A percentile compares a stretch with the other conserved stretches of the same genome.
These are phyloP conservation scores for Virgularia gustaviana DNA, from an alignment of 92 coral and sea anemone species.

Conservation along the genomic window DNA sequence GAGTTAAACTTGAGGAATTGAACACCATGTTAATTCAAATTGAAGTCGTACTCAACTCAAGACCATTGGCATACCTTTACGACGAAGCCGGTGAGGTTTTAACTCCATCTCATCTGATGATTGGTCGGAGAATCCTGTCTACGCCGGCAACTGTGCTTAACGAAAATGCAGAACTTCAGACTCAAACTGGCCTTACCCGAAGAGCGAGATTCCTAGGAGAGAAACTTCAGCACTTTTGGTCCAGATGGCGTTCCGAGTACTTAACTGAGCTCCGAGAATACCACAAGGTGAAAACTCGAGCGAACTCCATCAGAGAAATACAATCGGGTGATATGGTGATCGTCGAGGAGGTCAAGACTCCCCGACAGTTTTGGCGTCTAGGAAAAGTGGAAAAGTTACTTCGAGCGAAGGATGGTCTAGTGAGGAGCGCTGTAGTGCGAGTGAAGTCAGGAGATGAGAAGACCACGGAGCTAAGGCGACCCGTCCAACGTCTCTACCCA, in stretches of 20 bases:
- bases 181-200: too few species aligned
- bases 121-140: slow-evolving; percentile 32
- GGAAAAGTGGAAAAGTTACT: slow-evolving; percentile 43
- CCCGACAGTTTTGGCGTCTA: slow-evolving; percentile 43
- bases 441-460: slow-evolving; percentile 37
- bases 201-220: slow-evolving; percentile 25
- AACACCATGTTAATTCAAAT: slow-evolving; percentile 26
- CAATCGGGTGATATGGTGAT: slow-evolving; percentile 42
- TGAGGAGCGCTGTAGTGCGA: slow-evolving; percentile 42
- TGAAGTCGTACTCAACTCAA: slow-evolving; percentile 26
- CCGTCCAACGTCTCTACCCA: slow-evolving; percentile 39
- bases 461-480: slow-evolving; percentile 34
- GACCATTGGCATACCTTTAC: slow-evolving; percentile 30
- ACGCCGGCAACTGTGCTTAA: background rate
- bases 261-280: slow-evolving; percentile 51
- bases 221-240: slow-evolving; percentile 36
- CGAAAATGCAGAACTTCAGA: background rate
- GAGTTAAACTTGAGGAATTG: slow-evolving; percentile 25
- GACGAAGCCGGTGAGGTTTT: slow-evolving; percentile 11
- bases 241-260: slow-evolving; percentile 44
- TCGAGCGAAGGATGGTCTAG: slow-evolving; percentile 44
- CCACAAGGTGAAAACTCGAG: slow-evolving; percentile 30
- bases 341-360: slow-evolving; percentile 35
- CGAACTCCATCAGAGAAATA: slow-evolving; percentile 34
- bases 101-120: slow-evolving; percentile 24